These are phyloP conservation scores for Lathamus discolor DNA, from an alignment of 2,113 vertebrate species.

Conservation along the genomic window DNA sequence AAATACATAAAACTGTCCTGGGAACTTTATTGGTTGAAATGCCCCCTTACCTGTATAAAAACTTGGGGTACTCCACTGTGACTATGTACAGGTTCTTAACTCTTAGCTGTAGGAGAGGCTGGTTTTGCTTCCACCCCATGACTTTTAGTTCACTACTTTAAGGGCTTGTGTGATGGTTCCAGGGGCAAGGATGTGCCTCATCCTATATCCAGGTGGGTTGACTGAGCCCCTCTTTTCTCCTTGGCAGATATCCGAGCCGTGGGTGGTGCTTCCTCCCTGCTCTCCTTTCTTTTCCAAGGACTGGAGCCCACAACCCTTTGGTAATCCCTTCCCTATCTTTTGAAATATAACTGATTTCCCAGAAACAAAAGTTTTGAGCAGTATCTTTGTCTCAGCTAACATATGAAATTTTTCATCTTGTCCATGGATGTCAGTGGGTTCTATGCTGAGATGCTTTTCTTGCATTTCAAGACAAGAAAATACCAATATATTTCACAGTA, in stretches of 20 bases:
- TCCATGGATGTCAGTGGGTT: neutral
- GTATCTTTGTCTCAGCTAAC: neutral
- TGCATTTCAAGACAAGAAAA: neutral
- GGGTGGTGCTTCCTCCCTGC: neutral
- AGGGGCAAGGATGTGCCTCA: neutral
- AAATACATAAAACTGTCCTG: neutral
- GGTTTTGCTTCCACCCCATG: neutral
- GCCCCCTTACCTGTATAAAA: neutral
- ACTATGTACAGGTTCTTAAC: neutral
- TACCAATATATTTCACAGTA: neutral
- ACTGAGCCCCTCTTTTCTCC: neutral
- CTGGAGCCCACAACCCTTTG: neutral
- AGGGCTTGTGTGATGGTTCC: neutral
- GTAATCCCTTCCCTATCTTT: neutral
- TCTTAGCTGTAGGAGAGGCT: neutral
- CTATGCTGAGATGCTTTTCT: constrained; percentile 5
- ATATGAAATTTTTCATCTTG: neutral
- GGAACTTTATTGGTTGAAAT: neutral
- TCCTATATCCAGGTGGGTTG: neutral
- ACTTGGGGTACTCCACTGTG: neutral
- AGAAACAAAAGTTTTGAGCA: neutral
- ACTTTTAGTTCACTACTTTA: neutral
- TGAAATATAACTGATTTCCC: neutral
- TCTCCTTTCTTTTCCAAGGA: constrained; percentile 7
- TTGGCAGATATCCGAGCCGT: constrained; percentile 4